A percentile compares a stretch with the other conserved stretches of the same genome.
Conservation (phyloP, 2,113 vertebrate species). For the Sialia sialis region DNA sequence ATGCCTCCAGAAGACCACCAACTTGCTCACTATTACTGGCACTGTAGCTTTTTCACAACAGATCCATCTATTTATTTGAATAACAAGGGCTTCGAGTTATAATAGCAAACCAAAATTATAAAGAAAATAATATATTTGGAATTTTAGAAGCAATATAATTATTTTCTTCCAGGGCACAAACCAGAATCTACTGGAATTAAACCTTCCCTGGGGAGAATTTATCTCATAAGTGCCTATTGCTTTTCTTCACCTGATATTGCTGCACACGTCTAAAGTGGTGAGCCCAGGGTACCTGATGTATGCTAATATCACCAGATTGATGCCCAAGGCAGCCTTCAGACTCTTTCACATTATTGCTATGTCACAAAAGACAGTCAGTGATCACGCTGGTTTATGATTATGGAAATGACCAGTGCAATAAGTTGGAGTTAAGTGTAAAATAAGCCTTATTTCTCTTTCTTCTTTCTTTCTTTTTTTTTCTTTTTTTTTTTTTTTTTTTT, state of each 20-base stretch:
- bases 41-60: neutral
- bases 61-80: neutral
- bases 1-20: neutral
- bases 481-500: neutral
- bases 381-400: neutral
- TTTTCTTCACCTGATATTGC: conserved; percentile 20
- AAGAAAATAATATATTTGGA: neutral
- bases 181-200: neutral
- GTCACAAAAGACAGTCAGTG: neutral
- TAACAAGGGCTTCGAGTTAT: neutral
- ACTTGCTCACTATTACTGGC: rapidly evolving
- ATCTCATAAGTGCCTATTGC: conserved; percentile 38
- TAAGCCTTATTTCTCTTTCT: too few species aligned
- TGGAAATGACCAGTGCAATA: conserved; percentile 25
- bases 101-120: neutral
- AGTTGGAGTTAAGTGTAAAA: neutral
- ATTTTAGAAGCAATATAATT: neutral
- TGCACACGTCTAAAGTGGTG: neutral
- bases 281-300: neutral
- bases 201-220: neutral
- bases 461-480: too few species aligned
- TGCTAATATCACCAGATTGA: neutral
- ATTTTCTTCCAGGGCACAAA: neutral
- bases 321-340: neutral
- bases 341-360: neutral